Evolutionary conservation across 1,140 invertebrate genomes (phyloP), one percentile per base, ranked within the genome.

Genomic region (Periplaneta americana): DNA sequence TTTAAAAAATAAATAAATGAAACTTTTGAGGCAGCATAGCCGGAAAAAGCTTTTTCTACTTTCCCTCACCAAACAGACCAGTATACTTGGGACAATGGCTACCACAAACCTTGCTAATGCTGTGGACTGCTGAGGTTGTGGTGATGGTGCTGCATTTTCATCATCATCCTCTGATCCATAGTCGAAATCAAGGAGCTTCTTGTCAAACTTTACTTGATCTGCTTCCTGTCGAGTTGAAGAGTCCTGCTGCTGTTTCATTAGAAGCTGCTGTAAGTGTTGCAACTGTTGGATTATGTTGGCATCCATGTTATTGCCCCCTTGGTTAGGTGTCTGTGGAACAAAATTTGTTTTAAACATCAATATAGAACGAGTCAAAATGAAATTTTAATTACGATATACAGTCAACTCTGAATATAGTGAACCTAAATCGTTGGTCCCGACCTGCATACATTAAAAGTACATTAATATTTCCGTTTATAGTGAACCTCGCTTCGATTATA

Each of bases 91-190:
- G 11, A 57, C 13, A 57, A 22, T 57, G 9, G 13, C 22, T 48
- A 79, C 32, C 22, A 34, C 78, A 57, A 57, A 85, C 85, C 82
- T 85, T 80, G 84, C 84, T 6, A 85, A 34, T 11, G 75, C 79
- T 11, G 84, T 75, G 5, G 82, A 34, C 8, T 80, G 34, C 28
- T 74, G 79, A 32, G 34, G 33, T 33, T 39, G 81, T 31, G 83
- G 83, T 10, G 79, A 76, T 31, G 82, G n/a, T 39, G 79, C 33
- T 4, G 36, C 66, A 32, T 91, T 89, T 79, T 92, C 88, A 78
- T 96, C 95, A 36, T 96, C 95, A 83, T 95, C 94, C 86, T 95
- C 94, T 84, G 95, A 94, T 0, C 93, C 94, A 88, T 96, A 96
- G 87, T 96, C 95, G 89, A 95, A 96, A 86, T 96, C 95, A 33